A percentile compares a stretch with the other conserved stretches of the same genome.
Conservation (phyloP, 2,888 invertebrate genomes). For the Rotaria macrura region DNA sequence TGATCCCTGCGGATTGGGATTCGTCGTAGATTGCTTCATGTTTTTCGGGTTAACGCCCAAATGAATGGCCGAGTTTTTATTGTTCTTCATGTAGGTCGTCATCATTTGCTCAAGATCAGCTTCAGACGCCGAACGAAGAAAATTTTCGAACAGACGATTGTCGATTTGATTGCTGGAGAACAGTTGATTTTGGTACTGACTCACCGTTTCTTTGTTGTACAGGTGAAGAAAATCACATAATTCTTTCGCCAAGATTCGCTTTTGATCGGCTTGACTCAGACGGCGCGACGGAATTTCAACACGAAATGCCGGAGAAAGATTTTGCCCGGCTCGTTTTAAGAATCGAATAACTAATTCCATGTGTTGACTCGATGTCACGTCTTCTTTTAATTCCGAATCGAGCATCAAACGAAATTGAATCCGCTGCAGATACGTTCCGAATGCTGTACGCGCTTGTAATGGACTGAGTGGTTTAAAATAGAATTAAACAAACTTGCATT, state of each 20-base stretch:
- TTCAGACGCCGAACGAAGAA: conserved; percentile 37
- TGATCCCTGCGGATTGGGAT: not conserved
- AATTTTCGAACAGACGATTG: conserved; percentile 30
- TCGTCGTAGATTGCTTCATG: not conserved
- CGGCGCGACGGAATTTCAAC: conserved; percentile 46
- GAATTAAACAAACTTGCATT: not conserved
- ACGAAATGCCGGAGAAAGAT: conserved; percentile 46
- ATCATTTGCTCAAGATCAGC: conserved; percentile 48
- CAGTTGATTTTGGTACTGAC: not conserved
- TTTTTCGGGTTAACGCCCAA: conserved; percentile 12
- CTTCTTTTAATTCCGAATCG: conserved; percentile 39
- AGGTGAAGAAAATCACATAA: conserved; percentile 49
- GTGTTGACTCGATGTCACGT: conserved; percentile 48
- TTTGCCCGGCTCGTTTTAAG: conserved; percentile 48
- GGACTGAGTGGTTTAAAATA: conserved; percentile 40
- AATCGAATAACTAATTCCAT: conserved; percentile 50
- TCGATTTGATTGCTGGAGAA: not conserved
- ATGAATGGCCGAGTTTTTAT: conserved; percentile 38
- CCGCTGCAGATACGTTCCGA: conserved; percentile 47
- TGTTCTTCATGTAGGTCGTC: conserved; percentile 49
- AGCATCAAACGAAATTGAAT: conserved; percentile 46
- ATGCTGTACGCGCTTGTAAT: conserved; percentile 48
- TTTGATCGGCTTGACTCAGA: conserved; percentile 43
- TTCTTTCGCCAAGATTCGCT: conserved; percentile 47
- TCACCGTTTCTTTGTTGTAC: conserved; percentile 41